Evolutionary conservation across 2,113 vertebrate genomes (phyloP).

Genomic region (Pelusios castaneus): DNA sequence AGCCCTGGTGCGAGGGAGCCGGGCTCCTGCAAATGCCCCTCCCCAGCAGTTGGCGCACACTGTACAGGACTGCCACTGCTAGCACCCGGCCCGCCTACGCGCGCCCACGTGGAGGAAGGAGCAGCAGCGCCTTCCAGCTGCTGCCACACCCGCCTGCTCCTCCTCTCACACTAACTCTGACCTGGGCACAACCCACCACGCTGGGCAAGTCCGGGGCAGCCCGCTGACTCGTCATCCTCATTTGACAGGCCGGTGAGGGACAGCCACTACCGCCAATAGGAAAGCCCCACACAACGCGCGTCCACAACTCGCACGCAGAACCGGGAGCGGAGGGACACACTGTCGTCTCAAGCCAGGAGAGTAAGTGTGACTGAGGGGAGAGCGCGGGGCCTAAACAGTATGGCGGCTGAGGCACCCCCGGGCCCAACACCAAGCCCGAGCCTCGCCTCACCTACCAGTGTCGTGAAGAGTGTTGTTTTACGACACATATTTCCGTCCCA

Average conservation of each 20-base stretch:
- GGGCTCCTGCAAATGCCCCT: background rate
- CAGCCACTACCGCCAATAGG: background rate
- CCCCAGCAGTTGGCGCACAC: background rate
- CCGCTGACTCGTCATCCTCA: background rate
- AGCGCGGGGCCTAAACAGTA: fast-evolving
- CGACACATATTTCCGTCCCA: background rate
- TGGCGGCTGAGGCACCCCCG: no score
- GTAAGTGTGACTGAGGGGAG: background rate
- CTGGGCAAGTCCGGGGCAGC: background rate
- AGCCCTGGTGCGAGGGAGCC: background rate
- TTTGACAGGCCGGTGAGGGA: background rate
- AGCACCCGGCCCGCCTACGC: background rate
- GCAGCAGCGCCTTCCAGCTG: background rate
- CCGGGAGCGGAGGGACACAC: background rate
- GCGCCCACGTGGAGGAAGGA: background rate
- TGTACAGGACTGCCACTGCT: no score
- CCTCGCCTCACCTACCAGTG: background rate
- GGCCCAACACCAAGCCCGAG: no score
- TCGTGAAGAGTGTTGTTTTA: fast-evolving
- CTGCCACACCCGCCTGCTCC: background rate
- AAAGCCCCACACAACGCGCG: background rate
- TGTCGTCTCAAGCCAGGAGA: background rate
- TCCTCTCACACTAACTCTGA: background rate
- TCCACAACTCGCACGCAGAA: background rate
- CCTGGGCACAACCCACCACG: fast-evolving